Evolutionary conservation across 2,797 vertebrate species (phyloP), one percentile per base, ranked within the genome.

Genomic region (Lates japonicus): DNA sequence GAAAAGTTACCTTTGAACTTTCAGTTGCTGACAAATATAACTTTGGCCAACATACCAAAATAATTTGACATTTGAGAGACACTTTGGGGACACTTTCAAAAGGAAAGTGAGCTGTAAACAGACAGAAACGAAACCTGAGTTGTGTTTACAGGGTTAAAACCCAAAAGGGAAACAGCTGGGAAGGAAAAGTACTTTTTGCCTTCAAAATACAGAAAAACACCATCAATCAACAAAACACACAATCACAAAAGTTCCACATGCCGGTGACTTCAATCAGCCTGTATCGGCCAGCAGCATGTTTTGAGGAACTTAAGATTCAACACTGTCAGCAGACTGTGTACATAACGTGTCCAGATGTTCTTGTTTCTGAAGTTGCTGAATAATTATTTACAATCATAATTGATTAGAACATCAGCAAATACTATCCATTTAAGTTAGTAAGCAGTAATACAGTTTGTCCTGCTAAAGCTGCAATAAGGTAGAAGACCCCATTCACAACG

Each of bases 21-120:
- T 74, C 42, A 76, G 65, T 52, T 85, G 81, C 82, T 90, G 83
- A 87, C 77, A 88, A 76, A 79, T 78, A 67, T 58, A 71, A 67
- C 80, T 70, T 60, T 70, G 39, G n/a, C 22, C 19, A 41, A 52
- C n/a, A 60, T 57, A 69, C 6, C 55, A 61, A 79, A 69, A 58
- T 44, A 7, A 58, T 74, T 66, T 76, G 59, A 77, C 82, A 74
- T 85, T 74, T 86, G 31, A 86, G 59, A 82, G 44, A 85, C 31
- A 66, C 51, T 65, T 85, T 46, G n/a, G 67, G 71, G 78, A 84
- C 54, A 74, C 76, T 86, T 87, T 67, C 11, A 76, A 58, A 74
- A 63, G 25, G 11, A 74, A 76, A 61, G 60, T 29, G 7, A 76
- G 31, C 19, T 58, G 33, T 64, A 59, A 74, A 61, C 31, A 69